These are phyloP conservation scores for Drosophila hydei DNA, from an alignment of 1,140 invertebrate species.

Conservation along the genomic window DNA sequence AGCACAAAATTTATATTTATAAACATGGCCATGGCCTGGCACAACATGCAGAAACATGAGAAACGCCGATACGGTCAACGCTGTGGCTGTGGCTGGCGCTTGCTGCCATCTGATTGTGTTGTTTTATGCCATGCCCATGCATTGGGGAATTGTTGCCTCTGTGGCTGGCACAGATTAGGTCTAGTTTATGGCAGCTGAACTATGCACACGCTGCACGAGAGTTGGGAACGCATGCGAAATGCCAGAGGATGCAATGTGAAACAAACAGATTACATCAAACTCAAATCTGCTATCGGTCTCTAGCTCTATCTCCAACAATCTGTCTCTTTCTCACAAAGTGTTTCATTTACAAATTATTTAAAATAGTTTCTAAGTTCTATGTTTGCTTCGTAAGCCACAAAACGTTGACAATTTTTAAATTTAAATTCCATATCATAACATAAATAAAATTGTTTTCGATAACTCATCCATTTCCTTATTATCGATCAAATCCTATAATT, in stretches of 20 bases:
- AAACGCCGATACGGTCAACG: constrained; percentile 34
- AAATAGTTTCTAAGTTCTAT: too few relatives aligned
- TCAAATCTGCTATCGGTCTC: neutral
- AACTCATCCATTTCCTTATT: too few relatives aligned
- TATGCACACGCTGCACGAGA: constrained; percentile 29
- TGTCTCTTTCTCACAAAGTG: too few relatives aligned
- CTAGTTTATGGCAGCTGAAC: constrained; percentile 55
- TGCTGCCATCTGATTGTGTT: constrained; percentile 65
- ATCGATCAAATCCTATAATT: too few relatives aligned
- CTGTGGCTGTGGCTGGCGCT: constrained; percentile 6
- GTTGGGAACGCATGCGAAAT: neutral
- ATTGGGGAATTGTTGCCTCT: constrained; percentile 18
- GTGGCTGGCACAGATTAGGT: constrained; percentile 65
- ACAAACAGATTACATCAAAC: constrained; percentile 6
- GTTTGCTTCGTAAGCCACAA: too few relatives aligned
- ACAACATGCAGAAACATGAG: constrained; percentile 14
- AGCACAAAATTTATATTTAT: constrained; percentile 66
- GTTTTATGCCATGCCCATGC: constrained; percentile 57
- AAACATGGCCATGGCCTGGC: constrained; percentile 46
- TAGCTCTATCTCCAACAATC: too few relatives aligned
- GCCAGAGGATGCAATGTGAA: neutral
- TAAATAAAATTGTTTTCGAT: too few relatives aligned
- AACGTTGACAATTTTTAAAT: too few relatives aligned
- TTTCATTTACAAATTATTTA: too few relatives aligned
- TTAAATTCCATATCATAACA: too few relatives aligned